These are phyloP conservation scores for Ptychobarbus kaznakovi DNA, from an alignment of 2,797 vertebrate species.

Conservation along the genomic window DNA sequence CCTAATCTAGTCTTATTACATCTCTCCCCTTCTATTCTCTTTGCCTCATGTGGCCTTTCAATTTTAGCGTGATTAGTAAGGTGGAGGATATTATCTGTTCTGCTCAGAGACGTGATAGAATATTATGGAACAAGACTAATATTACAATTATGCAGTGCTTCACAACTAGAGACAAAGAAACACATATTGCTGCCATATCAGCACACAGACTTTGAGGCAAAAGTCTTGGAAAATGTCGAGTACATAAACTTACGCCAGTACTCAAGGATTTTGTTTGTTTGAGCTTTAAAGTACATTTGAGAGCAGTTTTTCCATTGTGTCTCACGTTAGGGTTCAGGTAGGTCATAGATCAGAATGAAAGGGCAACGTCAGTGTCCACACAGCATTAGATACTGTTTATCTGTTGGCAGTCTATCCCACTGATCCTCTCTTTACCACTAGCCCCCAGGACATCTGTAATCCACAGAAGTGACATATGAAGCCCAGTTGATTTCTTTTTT, in stretches of 20 bases:
- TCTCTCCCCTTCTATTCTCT: constrained; percentile 58
- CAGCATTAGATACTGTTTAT: constrained; percentile 46
- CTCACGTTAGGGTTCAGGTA: constrained; percentile 36
- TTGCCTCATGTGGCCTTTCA: constrained; percentile 53
- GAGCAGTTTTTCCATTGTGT: constrained; percentile 5
- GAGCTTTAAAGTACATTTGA: neutral
- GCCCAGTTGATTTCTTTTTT: constrained; percentile 52
- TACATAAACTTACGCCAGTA: neutral
- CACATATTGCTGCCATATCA: constrained; percentile 28
- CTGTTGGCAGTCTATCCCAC: constrained; percentile 33
- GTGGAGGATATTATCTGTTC: constrained; percentile 57
- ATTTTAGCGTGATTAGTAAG: constrained; percentile 56
- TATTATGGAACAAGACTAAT: constrained; percentile 55
- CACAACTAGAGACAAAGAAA: constrained; percentile 54
- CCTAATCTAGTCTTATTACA: constrained; percentile 62
- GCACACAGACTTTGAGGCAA: constrained; percentile 44
- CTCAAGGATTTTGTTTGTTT: constrained; percentile 20
- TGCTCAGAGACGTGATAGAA: constrained; percentile 49
- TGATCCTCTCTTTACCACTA: constrained; percentile 48
- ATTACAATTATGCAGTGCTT: constrained; percentile 57
- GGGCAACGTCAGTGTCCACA: constrained; percentile 33
- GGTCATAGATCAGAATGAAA: constrained; percentile 45
- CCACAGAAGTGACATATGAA: constrained; percentile 51
- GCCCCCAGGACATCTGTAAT: constrained; percentile 54
- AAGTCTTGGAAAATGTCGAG: constrained; percentile 18